A percentile compares a stretch with the other conserved stretches of the same genome.
Conservation (phyloP, 2,888 invertebrate genomes). For the Drosophila ezoana region DNA sequence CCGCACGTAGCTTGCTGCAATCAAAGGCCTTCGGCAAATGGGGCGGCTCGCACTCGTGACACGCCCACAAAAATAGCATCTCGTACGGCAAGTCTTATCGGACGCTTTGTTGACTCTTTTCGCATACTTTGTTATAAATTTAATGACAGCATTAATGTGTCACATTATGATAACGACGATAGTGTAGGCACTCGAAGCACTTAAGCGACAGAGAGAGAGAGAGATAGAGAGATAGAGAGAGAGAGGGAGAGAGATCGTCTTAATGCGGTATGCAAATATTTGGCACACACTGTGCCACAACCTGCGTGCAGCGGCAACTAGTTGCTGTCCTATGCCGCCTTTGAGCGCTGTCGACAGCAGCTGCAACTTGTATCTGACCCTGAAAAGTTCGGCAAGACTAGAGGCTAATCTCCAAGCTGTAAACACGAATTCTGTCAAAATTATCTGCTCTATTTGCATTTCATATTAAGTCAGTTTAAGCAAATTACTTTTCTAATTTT, state of each 20-base stretch:
- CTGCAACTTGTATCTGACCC: slow-evolving; percentile 7
- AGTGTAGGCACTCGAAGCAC: slow-evolving; percentile 20
- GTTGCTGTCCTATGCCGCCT: neutral
- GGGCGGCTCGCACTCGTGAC: neutral
- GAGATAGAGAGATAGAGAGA: too few species aligned
- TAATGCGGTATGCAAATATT: slow-evolving; percentile 66
- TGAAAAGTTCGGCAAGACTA: slow-evolving; percentile 19
- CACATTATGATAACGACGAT: slow-evolving; percentile 47
- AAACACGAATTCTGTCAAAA: slow-evolving; percentile 1
- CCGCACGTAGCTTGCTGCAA: slow-evolving; percentile 3
- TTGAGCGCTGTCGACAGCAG: neutral
- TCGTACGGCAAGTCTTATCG: slow-evolving; percentile 47
- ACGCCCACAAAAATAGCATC: slow-evolving; percentile 20
- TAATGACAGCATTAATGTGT: slow-evolving; percentile 63
- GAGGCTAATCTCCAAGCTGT: neutral
- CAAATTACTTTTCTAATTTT: too few species aligned
- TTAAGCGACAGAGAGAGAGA: neutral
- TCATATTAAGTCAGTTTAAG: neutral
- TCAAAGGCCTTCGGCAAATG: neutral
- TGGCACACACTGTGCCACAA: slow-evolving; percentile 29
- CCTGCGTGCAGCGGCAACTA: neutral
- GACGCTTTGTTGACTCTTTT: slow-evolving; percentile 61
- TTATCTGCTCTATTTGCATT: slow-evolving; percentile 10
- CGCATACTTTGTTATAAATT: slow-evolving; percentile 43
- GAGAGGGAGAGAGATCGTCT: slow-evolving; percentile 20